These are phyloP conservation scores for Tipula lateralis DNA, from an alignment of 2,888 invertebrate genomes.

Conservation along the genomic window DNA sequence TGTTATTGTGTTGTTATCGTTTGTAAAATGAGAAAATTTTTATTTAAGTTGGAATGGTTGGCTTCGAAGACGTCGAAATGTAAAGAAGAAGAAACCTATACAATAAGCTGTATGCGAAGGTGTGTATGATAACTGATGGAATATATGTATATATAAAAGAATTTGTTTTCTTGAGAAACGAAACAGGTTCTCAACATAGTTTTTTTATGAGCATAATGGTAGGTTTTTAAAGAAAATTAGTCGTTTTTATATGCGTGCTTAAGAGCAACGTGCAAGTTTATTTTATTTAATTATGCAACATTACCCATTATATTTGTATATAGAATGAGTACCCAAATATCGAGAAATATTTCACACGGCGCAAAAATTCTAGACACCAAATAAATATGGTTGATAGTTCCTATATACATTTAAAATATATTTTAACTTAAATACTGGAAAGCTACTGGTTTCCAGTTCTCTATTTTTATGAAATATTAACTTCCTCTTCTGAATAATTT, in stretches of 20 bases:
- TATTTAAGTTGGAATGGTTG: background rate
- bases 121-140: background rate
- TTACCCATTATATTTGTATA: background rate
- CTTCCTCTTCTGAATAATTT: too few species aligned
- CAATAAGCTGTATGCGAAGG: slow-evolving; percentile 19
- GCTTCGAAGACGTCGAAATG: background rate
- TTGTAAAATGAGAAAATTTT: background rate
- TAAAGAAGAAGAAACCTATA: background rate
- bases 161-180: background rate
- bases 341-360: too few species aligned
- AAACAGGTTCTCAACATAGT: slow-evolving; percentile 11
- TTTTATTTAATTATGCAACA: background rate
- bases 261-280: background rate
- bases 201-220: background rate
- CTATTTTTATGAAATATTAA: too few species aligned
- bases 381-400: too few species aligned
- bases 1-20: background rate
- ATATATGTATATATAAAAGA: background rate
- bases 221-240: background rate
- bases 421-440: too few species aligned
- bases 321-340: too few species aligned
- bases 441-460: too few species aligned
- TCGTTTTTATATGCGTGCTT: background rate
- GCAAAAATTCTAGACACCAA: too few species aligned
- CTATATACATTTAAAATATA: too few species aligned